Base-by-base conservation (phyloP, 2,113 vertebrate species). In the Prionailurus bengalensis region DNA sequence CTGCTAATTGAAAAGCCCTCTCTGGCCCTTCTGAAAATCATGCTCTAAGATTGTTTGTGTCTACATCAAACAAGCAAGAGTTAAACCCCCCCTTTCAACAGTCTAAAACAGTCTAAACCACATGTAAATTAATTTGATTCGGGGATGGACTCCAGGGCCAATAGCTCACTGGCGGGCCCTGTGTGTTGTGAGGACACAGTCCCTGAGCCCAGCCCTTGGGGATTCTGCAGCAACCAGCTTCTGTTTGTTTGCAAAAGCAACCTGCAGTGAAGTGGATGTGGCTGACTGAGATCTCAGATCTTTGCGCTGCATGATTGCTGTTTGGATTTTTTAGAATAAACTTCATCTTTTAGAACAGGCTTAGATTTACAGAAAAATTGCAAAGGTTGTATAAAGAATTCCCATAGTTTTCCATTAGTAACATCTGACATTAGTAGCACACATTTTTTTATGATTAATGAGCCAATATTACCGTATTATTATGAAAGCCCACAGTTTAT, bases 251-350 rank as follows among this genome's bases (percentile, higher is more conserved):
- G 23, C 66, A 48, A 55, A 65, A 68, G 27, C 81, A 45, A 9
- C 70, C 79, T 11, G 55, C 12, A 68, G 3, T 4, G 39, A 80
- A 29, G 78, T 4, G 2, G 19, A 13, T 51, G 9, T 23, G 82
- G 63, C 81, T 79, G 31, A 14, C 91, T 36, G 70, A 70, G 82
- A 39, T 79, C 87, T 36, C 65, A 76, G 86, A n/a, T 79, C 61
- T 39, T 45, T 42, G 68, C 42, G 78, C 42, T 71, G 80, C 14
- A 0, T 27, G 87, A 85, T 55, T 63, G 51, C 71, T n/a, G 79
- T 78, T 78, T 65, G 21, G 65, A 70, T 80, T 91, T 88, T 88
- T 39, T 85, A 89, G 89, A 86, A 85, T 84, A 84, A 89, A 48
- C 70, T 61, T 88, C n/a, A n/a, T 63, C 42, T 91, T 95, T 81